Percentiles rank a stretch among this genome's conserved stretches.
Evolutionary conservation across 2,888 invertebrate species (phyloP).

Genomic region (Alitta virens): DNA sequence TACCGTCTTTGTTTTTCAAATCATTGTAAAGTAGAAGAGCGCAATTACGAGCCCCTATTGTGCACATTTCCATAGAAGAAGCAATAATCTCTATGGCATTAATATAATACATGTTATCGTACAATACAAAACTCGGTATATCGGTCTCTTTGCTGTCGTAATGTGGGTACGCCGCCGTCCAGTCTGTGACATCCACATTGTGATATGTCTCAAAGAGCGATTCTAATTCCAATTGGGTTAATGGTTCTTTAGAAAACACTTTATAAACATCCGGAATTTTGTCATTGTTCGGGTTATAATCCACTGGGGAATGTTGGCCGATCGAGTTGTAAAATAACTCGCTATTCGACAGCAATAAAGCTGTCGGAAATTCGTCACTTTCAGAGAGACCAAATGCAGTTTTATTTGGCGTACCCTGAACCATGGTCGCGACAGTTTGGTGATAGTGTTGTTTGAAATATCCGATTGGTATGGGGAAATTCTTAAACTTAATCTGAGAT

Average conservation of each 20-base stretch:
- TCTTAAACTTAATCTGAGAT: slow-evolving; percentile 58
- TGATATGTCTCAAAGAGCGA: slow-evolving; percentile 57
- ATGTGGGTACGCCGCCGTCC: slow-evolving; percentile 47
- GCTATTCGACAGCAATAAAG: slow-evolving; percentile 60
- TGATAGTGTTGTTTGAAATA: slow-evolving; percentile 56
- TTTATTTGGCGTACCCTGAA: slow-evolving; percentile 60
- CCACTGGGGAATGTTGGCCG: slow-evolving; percentile 48
- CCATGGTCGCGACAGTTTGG: slow-evolving; percentile 62
- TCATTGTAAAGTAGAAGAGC: slow-evolving; percentile 59
- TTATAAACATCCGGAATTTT: slow-evolving; percentile 60
- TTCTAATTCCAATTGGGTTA: slow-evolving; percentile 58
- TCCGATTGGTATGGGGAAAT: slow-evolving; percentile 46
- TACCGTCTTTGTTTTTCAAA: neutral
- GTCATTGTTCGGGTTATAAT: slow-evolving; percentile 31
- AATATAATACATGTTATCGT: slow-evolving; percentile 63
- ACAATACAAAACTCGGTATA: slow-evolving; percentile 60
- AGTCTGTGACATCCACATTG: slow-evolving; percentile 41
- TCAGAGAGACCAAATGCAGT: slow-evolving; percentile 57
- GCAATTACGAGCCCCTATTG: slow-evolving; percentile 65
- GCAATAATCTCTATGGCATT: slow-evolving; percentile 68
- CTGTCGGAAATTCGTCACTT: slow-evolving; percentile 46
- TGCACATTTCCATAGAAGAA: slow-evolving; percentile 70
- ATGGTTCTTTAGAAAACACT: slow-evolving; percentile 61
- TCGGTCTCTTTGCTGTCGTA: slow-evolving; percentile 40
- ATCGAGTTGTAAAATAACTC: slow-evolving; percentile 60